Evolutionary conservation across 2,888 invertebrate genomes (phyloP), one percentile per base, ranked within the genome.

Genomic region (Zygogramma bicolorata): DNA sequence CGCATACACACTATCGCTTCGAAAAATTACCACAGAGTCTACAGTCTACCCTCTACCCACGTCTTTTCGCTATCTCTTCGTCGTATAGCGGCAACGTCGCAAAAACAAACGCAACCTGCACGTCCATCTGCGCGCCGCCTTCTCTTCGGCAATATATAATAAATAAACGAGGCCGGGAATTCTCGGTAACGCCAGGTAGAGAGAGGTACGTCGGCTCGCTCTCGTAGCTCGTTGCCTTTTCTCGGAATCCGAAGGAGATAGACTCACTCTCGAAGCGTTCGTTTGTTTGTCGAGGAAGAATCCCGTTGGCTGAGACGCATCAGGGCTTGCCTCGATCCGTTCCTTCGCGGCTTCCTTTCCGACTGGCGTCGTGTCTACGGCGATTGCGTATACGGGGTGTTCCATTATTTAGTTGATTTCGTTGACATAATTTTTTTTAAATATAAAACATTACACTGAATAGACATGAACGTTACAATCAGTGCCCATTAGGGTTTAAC

Each of bases 181-280:
- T 76, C 77, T 76, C 70, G 72, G 77, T 76, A 77, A 70, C 66
- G 65, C 71, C 77, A 76, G 78, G 77, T 79, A 78, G n/a, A n/a
- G n/a, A n/a, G n/a, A n/a, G n/a, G n/a, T n/a, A n/a, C n/a, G n/a
- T n/a, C n/a, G n/a, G n/a, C n/a, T n/a, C n/a, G n/a, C n/a, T n/a
- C n/a, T n/a, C n/a, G n/a, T 70, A 68, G 70, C 74, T 75, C 74
- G 76, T 75, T 75, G 75, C 59, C 75, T 73, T 74, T 79, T 78
- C 78, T 78, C 65, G 68, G 79, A 78, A 79, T 76, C 59, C 61
- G 65, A 65, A 60, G 13, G 18, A 59, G 31, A 60, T n/a, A 72
- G 63, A 65, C 69, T 20, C 68, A 40, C 13, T 40, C 20, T 40
- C 25, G 22, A 18, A 22, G 7, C 22, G n/a, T n/a, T 20, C 59